These are phyloP conservation scores for Liodrosophila aerea DNA, from an alignment of 2,888 invertebrate species.

Conservation along the genomic window DNA sequence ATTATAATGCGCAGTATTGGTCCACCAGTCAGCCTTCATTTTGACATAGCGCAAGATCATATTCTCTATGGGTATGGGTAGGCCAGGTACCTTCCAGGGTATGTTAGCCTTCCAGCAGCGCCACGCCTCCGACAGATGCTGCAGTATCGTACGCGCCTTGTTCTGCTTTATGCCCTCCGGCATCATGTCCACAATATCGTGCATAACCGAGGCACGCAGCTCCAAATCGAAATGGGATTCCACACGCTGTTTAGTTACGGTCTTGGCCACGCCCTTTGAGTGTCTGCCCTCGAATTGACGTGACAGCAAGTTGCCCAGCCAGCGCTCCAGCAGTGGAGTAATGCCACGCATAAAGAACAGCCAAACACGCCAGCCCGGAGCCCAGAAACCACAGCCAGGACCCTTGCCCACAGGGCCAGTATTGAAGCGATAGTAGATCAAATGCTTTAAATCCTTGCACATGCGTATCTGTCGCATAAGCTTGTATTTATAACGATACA, in stretches of 20 bases:
- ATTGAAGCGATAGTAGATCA: constrained; percentile 99
- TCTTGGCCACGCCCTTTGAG: constrained; percentile 99
- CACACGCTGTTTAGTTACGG: constrained; percentile 99
- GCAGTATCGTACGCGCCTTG: constrained; percentile 98
- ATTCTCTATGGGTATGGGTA: constrained; percentile 99
- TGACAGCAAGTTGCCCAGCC: constrained; percentile 99
- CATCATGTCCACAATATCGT: constrained; percentile 99
- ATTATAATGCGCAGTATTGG: constrained; percentile 99
- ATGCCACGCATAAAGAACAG: constrained; percentile 99
- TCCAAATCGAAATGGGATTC: constrained; percentile 99
- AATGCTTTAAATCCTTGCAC: constrained; percentile 99
- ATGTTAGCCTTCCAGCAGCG: constrained; percentile 99
- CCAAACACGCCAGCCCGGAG: constrained; percentile 99
- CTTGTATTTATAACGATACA: constrained; percentile 99
- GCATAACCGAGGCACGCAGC: constrained; percentile 97
- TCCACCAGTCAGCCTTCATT: constrained; percentile 99
- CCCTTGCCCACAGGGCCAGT: constrained; percentile 99
- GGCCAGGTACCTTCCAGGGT: constrained; percentile 99
- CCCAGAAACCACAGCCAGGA: constrained; percentile 99
- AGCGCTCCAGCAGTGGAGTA: constrained; percentile 97
- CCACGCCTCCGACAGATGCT: constrained; percentile 99
- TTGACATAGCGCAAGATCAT: constrained; percentile 99
- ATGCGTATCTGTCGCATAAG: constrained; percentile 99
- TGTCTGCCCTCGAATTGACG: constrained; percentile 99
- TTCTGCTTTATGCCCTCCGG: constrained; percentile 99